These are phyloP conservation scores for Eilema depressum DNA, from an alignment of 2,888 invertebrate genomes.

Conservation along the genomic window DNA sequence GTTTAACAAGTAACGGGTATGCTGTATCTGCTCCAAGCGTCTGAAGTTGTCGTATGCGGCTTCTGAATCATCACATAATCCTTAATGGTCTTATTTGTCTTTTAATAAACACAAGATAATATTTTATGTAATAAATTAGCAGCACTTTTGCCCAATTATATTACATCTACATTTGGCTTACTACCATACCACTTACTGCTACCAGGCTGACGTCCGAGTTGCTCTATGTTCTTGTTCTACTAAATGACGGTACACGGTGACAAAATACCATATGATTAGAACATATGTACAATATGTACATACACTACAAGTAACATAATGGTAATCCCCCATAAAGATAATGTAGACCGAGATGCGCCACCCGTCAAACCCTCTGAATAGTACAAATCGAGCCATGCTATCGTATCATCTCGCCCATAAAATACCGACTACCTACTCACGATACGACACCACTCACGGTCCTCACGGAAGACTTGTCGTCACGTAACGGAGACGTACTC, in stretches of 20 bases:
- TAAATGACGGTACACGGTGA: not conserved
- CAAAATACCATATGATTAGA: no score
- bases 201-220: no score
- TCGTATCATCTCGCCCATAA: slow-evolving; percentile 47
- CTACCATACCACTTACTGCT: no score
- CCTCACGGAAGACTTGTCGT: slow-evolving; percentile 39
- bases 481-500: slow-evolving; percentile 41
- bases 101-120: not conserved
- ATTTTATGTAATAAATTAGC: not conserved
- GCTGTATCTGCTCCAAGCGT: no score
- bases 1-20: no score
- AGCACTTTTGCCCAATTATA: not conserved
- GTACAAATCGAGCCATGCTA: slow-evolving; percentile 29
- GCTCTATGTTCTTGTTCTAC: no score
- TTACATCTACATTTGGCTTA: no score
- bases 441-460: slow-evolving; percentile 42
- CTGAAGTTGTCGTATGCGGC: no score
- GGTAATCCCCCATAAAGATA: not conserved
- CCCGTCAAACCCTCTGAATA: slow-evolving; percentile 18
- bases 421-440: slow-evolving; percentile 48
- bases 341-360: slow-evolving; percentile 10
- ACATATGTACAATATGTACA: not conserved
- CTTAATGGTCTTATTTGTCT: not conserved
- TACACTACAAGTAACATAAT: not conserved
- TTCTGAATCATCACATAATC: no score